These are phyloP conservation scores for Psittacula echo DNA, from an alignment of 2,797 vertebrate species.

Conservation along the genomic window DNA sequence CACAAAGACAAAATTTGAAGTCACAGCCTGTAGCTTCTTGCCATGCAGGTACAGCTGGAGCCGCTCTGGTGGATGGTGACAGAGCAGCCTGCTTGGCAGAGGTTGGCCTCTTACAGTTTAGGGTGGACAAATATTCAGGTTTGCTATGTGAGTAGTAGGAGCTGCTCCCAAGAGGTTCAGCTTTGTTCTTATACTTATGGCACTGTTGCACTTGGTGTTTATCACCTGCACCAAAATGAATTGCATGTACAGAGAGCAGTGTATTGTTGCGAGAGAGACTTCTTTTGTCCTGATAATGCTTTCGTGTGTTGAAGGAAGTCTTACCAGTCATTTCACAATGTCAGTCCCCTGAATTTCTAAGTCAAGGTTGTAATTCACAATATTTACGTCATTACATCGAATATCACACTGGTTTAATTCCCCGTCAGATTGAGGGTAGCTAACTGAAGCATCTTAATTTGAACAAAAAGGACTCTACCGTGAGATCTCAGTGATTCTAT, in stretches of 20 bases:
- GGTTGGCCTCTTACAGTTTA: background rate
- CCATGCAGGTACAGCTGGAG: background rate
- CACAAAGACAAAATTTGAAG: background rate
- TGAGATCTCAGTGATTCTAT: background rate
- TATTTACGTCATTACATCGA: background rate
- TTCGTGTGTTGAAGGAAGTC: background rate
- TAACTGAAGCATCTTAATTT: background rate
- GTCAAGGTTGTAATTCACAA: background rate
- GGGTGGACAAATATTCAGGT: background rate
- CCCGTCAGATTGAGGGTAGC: background rate
- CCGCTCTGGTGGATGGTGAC: fast-evolving
- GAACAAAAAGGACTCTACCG: background rate
- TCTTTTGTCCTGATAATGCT: background rate
- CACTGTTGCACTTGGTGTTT: background rate
- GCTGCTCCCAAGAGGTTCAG: background rate
- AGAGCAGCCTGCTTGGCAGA: background rate
- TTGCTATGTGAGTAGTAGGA: background rate
- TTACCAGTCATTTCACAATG: background rate
- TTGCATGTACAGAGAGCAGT: fast-evolving
- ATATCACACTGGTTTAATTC: background rate
- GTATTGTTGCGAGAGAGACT: background rate
- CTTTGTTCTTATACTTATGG: background rate
- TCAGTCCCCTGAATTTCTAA: background rate
- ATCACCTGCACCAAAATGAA: no score
- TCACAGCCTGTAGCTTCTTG: fast-evolving